Base-by-base conservation (phyloP, 2,113 vertebrate genomes). In the Camelus bactrianus region DNA sequence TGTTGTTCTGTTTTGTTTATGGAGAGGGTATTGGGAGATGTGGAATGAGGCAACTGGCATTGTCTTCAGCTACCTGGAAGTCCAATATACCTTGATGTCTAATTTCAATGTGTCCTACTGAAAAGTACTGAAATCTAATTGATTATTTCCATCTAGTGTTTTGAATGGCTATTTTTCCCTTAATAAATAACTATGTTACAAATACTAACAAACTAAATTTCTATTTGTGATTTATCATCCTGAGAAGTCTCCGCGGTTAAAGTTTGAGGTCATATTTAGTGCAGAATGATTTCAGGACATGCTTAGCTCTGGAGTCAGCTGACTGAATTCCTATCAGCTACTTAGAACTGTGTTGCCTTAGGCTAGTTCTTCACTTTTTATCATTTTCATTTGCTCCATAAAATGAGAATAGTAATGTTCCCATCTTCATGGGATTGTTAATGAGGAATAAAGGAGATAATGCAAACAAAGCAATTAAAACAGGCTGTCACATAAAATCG, bases 381-480 rank as follows among this genome's bases (percentile, higher is more conserved):
- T 82, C 13, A 62, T 62, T 62, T 80, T 80, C 35, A 69, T 96
- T 93, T n/a, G 2, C 32, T 89, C 54, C 7, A 70, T 46, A 32
- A 81, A 60, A 48, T 80, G 15, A 88, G 70, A 46, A 46, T 20
- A 58, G 24, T 16, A 82, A 46, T 38, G 7, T 60, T 32, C 30
- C 48, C 56, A 91, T 84, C 26, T 54, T 95, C 35, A 38, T n/a
- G 24, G 4, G 13, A 12, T 89, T 84, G 56, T 92, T 88, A 83
- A 93, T 28, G 73, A 52, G 32, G 4, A 87, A 79, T 73, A 83
- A 91, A 82, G 38, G 83, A 72, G 48, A 79, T 56, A 89, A 87
- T 46, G 22, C 30, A 91, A 84, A 75, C 85, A 88, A 80, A 93
- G 35, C 15, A 93, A 89, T 80, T 85, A 81, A 80, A 67, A 48